Evolutionary conservation across 2,888 invertebrate genomes (phyloP).

Genomic region (Plusia festucae): DNA sequence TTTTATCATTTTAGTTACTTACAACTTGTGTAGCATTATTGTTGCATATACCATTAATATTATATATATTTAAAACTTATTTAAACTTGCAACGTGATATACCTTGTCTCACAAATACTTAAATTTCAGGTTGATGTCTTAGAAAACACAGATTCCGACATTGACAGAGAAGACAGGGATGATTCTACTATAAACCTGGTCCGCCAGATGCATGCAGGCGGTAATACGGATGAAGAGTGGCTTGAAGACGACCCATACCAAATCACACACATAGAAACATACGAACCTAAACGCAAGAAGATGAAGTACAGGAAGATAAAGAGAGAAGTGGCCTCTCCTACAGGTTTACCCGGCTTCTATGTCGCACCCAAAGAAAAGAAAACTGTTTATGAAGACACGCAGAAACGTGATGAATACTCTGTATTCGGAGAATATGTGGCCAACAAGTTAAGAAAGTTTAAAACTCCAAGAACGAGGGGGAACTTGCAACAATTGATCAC

Average conservation of each 20-base stretch:
- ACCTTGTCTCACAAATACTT: conserved; percentile 1
- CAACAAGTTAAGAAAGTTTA: conserved; percentile 81
- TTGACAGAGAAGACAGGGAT: conserved; percentile 67
- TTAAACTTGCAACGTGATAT: not conserved
- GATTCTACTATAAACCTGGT: conserved; percentile 75
- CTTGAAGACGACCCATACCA: conserved; percentile 80
- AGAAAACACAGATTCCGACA: conserved; percentile 68
- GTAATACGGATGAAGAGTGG: conserved; percentile 82
- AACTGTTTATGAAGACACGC: conserved; percentile 63
- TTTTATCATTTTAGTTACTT: no score
- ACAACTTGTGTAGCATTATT: no score
- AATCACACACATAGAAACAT: conserved; percentile 72
- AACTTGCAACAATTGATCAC: conserved; percentile 84
- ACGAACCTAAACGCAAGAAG: conserved; percentile 72
- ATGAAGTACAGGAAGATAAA: conserved; percentile 77
- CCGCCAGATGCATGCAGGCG: conserved; percentile 74
- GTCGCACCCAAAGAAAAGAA: conserved; percentile 62
- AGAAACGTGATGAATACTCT: conserved; percentile 77
- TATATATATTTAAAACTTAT: not conserved
- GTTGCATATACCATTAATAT: not conserved
- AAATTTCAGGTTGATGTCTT: conserved; percentile 73
- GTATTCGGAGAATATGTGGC: conserved; percentile 85
- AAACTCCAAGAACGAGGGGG: conserved; percentile 72
- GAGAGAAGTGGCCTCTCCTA: conserved; percentile 76
- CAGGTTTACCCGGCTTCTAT: conserved; percentile 64